Evolutionary conservation across 2,113 vertebrate genomes (phyloP).

Genomic region (Oryzias woworae): DNA sequence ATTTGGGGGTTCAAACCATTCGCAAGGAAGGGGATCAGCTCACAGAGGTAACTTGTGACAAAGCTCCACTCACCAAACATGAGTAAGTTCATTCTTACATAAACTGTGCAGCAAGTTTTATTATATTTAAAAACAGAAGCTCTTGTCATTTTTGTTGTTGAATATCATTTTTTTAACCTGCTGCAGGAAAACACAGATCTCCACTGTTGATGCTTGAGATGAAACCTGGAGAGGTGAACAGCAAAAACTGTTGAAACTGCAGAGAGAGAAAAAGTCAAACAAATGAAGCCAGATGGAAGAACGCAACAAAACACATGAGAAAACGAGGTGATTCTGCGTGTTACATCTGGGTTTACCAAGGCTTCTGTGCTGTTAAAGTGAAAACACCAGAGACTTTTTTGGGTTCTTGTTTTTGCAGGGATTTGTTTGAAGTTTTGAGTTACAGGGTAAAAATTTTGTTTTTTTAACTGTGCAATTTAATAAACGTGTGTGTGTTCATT

Average conservation of each 20-base stretch:
- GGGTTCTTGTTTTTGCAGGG: slow-evolving; percentile 15
- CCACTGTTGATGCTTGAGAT: slow-evolving; percentile 44
- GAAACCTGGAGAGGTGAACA: neutral
- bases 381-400: neutral
- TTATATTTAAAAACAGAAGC: neutral
- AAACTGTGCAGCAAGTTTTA: neutral
- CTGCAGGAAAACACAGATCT: slow-evolving; percentile 60
- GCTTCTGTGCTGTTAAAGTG: slow-evolving; percentile 4
- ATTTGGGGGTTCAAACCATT: slow-evolving; percentile 36
- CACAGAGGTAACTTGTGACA: slow-evolving; percentile 75
- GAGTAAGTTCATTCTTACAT: slow-evolving; percentile 62
- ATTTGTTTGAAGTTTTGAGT: slow-evolving; percentile 33
- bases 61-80: slow-evolving; percentile 76
- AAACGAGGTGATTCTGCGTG: slow-evolving; percentile 1
- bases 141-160: neutral
- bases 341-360: slow-evolving; percentile 5
- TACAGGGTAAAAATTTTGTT: slow-evolving; percentile 48
- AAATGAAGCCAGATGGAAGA: slow-evolving; percentile 9
- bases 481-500: neutral
- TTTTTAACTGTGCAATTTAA: slow-evolving; percentile 8
- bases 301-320: neutral
- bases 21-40: slow-evolving; percentile 36
- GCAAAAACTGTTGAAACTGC: neutral
- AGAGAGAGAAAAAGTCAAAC: slow-evolving; percentile 15
- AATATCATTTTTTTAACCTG: neutral